Evolutionary conservation across 2,888 invertebrate species (phyloP).

Genomic region (Lasioglossum lativentre): DNA sequence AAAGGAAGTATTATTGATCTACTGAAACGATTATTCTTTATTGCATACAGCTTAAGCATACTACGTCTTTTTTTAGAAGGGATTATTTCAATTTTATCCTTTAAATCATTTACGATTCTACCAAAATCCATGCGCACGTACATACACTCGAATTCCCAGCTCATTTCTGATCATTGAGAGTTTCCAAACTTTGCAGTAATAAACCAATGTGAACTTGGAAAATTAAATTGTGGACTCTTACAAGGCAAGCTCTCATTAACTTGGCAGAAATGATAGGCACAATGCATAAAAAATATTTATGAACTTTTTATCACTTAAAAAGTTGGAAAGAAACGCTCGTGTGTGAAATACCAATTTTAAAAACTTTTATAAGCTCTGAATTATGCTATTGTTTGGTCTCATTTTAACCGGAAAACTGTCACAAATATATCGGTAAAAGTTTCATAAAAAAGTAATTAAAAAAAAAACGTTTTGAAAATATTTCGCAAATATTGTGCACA

Average conservation of each 20-base stretch:
- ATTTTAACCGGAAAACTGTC: no score
- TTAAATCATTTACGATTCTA: conserved; percentile 47
- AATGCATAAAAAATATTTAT: background rate
- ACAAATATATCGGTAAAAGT: no score
- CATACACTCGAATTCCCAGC: conserved; percentile 49
- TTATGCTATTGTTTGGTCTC: no score
- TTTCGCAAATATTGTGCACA: no score
- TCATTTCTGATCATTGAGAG: no score
- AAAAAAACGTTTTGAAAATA: no score
- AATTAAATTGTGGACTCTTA: background rate
- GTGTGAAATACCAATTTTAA: no score
- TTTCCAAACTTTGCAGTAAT: background rate
- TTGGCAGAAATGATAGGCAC: background rate
- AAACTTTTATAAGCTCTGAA: no score
- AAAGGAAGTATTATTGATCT: conserved; percentile 54
- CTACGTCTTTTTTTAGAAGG: conserved; percentile 40
- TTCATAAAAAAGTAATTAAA: no score
- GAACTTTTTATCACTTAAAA: background rate
- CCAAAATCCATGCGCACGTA: conserved; percentile 46
- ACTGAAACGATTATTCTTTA: conserved; percentile 62
- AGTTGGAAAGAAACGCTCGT: no score
- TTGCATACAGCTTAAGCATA: conserved; percentile 66
- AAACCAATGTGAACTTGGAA: background rate
- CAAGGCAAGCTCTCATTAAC: background rate
- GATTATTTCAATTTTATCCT: conserved; percentile 30